phyloP scores from a whole-genome alignment of 2,113 vertebrate species.

The Hydrochoerus hydrochaeris region DNA sequence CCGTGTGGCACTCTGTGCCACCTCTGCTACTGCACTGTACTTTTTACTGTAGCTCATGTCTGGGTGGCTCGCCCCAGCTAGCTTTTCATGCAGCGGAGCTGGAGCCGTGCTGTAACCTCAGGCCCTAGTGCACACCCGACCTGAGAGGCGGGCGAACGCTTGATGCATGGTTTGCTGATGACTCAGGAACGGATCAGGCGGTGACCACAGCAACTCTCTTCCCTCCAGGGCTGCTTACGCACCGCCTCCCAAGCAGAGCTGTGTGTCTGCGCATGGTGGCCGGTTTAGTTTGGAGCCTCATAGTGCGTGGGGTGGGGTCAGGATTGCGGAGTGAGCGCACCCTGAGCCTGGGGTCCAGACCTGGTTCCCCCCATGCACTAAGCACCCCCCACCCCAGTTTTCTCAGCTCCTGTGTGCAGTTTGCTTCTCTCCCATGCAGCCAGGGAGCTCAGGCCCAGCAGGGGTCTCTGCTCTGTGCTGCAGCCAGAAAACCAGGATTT shows the following conservation, averaged over 20 bases:
- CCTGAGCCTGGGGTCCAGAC: background rate
- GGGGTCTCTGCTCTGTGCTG: background rate
- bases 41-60: background rate
- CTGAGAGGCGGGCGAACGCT: background rate
- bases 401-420: too few relatives aligned
- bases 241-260: background rate
- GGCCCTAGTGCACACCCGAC: background rate
- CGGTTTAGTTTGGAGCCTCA: constrained; percentile 48
- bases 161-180: constrained; percentile 44
- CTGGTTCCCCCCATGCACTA: background rate
- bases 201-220: background rate
- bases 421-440: background rate
- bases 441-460: background rate
- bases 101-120: background rate
- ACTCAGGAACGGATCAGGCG: background rate
- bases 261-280: background rate
- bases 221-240: background rate
- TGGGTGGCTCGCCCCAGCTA: background rate
- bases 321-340: background rate
- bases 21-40: background rate
- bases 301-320: too few relatives aligned
- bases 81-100: background rate
- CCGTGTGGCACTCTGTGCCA: background rate
- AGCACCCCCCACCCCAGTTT: too few relatives aligned
- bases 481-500: background rate